These are phyloP conservation scores for Cinclus cinclus DNA, from an alignment of 2,113 vertebrate genomes.

Conservation along the genomic window DNA sequence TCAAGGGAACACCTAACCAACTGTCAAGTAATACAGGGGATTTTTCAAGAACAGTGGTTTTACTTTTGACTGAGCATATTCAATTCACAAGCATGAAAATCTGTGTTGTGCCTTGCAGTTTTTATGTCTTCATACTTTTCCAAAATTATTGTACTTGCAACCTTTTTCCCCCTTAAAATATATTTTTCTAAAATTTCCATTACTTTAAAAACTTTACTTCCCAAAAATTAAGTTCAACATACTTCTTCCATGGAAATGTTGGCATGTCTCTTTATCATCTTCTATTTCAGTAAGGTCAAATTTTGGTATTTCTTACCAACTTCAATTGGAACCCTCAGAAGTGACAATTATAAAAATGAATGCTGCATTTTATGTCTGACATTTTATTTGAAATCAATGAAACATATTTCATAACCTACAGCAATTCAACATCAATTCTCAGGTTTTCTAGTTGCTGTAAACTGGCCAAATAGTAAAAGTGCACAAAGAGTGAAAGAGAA, in stretches of 20 bases:
- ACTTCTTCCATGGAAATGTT: neutral
- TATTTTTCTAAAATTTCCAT: too few relatives aligned
- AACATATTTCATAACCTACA: neutral
- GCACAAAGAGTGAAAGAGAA: neutral
- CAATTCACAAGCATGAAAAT: constrained; percentile 13
- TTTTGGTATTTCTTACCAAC: constrained; percentile 17
- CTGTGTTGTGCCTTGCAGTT: neutral
- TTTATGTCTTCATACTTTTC: neutral
- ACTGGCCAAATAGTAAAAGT: neutral
- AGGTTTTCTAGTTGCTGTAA: neutral
- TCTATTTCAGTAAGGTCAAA: neutral
- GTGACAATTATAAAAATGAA: constrained; percentile 28
- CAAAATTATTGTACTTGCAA: neutral
- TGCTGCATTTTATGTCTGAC: neutral
- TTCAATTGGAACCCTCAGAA: neutral
- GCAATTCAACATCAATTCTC: neutral
- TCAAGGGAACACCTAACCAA: constrained; percentile 67
- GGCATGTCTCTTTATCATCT: neutral
- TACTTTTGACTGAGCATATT: constrained; percentile 44
- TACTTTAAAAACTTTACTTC: neutral
- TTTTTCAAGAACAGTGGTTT: constrained; percentile 57
- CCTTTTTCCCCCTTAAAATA: neutral
- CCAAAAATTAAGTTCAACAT: neutral
- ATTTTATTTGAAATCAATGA: constrained; percentile 50
- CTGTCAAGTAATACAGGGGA: constrained; percentile 34